Conservation (phyloP, 2,113 vertebrate genomes). For the Hippopotamus amphibius region DNA sequence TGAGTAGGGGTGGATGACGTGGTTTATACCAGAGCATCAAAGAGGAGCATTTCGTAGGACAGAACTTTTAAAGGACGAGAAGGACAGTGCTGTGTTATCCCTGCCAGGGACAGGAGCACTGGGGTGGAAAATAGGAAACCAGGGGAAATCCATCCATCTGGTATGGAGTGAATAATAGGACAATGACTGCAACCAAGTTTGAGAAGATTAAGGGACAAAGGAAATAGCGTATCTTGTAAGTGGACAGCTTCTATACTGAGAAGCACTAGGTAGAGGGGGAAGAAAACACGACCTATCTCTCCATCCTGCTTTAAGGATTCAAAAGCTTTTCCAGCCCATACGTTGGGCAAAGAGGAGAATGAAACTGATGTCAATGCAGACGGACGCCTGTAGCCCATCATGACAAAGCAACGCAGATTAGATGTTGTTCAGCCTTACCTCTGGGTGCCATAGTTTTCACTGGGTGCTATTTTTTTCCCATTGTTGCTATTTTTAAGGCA, state of each 20-base stretch:
- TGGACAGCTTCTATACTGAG: background rate
- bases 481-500: background rate
- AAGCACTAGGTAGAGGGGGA: no score
- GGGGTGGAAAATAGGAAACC: background rate
- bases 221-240: background rate
- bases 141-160: background rate
- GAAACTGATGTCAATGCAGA: rapidly evolving
- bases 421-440: background rate
- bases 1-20: rapidly evolving
- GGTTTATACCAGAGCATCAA: background rate
- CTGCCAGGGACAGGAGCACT: background rate
- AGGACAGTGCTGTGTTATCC: background rate
- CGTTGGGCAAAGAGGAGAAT: rapidly evolving
- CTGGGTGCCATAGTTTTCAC: background rate
- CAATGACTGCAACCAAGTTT: no score
- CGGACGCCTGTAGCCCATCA: no score
- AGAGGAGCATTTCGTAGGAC: background rate
- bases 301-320: background rate
- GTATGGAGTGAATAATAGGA: background rate
- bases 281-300: background rate
- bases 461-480: background rate
- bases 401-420: rapidly evolving
- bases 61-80: background rate
- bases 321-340: background rate
- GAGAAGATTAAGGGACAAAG: background rate